Evolutionary conservation across 2,888 invertebrate genomes (phyloP), one percentile per base, ranked within the genome.

Genomic region (Rutpela maculata): DNA sequence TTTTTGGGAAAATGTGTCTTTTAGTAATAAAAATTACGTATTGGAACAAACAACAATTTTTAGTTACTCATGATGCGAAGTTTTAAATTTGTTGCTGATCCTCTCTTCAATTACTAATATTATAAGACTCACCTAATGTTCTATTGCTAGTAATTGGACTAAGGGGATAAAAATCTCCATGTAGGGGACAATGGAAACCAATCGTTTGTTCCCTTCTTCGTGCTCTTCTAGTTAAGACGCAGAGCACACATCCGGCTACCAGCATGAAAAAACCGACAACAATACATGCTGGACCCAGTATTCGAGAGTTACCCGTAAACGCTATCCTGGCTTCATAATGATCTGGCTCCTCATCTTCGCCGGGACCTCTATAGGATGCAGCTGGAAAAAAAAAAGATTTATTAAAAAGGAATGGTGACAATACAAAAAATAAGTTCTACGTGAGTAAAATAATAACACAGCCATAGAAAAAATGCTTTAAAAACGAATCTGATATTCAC

Each of bases 151-250:
- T 93, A 77, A 93, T 92, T 26, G 94, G 94, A 87, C 94, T 94
- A 56, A 94, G 90, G 3, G 95, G 95, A 87, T 94, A 95, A 89
- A 95, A 95, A 89, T 95, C 95, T 7, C 95, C 95, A 84, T 95
- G 95, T 63, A 95, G 91, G 35, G 95, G 95, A 88, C 95, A 95
- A 89, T 95, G 95, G 90, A 95, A 95, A 74, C 95, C 95, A 78
- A 95, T 91, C 62, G 94, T 91, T 74, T 94, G 92, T 85, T 94
- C 94, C 56, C 93, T 91, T 71, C 92, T 91, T 80, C 94, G 92
- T 1, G 94, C 94, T 38, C 94, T 91, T 70, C 93, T 91, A 87
- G 94, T 94, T 82, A 95, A 88, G 85, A 93, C 91, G 89, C 94
- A 94, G 62, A 95, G 89, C 10, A 93, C 91, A 70, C 93, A 91